phyloP scores from a whole-genome alignment of 2,113 vertebrate species.

The Tamias sibiricus region DNA sequence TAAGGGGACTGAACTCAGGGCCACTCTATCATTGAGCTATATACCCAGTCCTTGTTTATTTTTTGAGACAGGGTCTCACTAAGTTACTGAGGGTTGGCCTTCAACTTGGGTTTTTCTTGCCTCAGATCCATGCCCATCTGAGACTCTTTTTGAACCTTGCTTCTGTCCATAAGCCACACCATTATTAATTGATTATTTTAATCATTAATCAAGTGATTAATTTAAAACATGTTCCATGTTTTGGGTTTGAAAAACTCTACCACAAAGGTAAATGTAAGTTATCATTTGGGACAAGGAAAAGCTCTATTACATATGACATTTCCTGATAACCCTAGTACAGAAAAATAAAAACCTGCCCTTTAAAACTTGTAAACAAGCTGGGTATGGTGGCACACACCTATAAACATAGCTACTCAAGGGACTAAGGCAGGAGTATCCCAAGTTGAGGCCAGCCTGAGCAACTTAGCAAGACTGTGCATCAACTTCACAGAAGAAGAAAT shows the following conservation, averaged over 20 bases:
- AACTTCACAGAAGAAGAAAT: too few relatives aligned
- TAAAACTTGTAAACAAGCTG: background rate
- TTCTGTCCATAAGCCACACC: constrained; percentile 16
- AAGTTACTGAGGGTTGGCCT: too few relatives aligned
- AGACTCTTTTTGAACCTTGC: constrained; percentile 9
- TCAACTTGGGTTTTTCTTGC: too few relatives aligned
- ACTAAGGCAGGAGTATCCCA: background rate
- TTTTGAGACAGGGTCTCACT: too few relatives aligned
- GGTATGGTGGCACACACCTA: too few relatives aligned
- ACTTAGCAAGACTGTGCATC: background rate
- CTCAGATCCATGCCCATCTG: too few relatives aligned
- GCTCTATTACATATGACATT: constrained; percentile 13
- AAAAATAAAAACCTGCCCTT: background rate
- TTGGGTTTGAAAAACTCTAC: constrained; percentile 16
- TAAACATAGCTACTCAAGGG: too few relatives aligned
- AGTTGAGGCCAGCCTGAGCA: background rate
- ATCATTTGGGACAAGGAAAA: background rate
- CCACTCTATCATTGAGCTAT: too few relatives aligned
- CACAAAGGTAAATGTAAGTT: background rate
- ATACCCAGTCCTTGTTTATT: too few relatives aligned
- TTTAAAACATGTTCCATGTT: constrained; percentile 41
- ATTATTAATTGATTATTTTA: constrained; percentile 31
- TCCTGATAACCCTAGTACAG: background rate
- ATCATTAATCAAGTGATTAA: background rate
- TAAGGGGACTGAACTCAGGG: too few relatives aligned